Percentiles rank a stretch among this genome's conserved stretches.
Evolutionary conservation across 2,797 vertebrate species (phyloP).

Genomic region (Anabas testudineus): DNA sequence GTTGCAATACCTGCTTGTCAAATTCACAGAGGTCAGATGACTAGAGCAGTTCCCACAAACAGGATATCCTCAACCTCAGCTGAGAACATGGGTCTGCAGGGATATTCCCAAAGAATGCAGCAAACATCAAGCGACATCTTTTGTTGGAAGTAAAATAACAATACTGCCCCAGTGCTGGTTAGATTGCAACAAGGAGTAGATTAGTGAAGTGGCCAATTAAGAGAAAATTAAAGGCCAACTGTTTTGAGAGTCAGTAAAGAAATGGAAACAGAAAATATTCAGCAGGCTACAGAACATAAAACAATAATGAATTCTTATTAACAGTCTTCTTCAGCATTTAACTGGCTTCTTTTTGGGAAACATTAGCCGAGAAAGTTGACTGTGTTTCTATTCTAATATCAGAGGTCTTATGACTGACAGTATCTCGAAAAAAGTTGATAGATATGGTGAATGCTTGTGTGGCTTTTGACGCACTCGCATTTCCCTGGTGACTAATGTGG

Average conservation of each 20-base stretch:
- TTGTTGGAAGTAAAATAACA: not conserved
- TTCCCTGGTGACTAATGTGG: constrained; percentile 5
- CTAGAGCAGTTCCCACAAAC: constrained; percentile 19
- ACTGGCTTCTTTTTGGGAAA: not conserved
- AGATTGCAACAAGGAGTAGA: too few species aligned
- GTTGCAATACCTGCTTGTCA: constrained; percentile 41
- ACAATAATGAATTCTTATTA: not conserved
- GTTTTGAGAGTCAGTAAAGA: too few species aligned
- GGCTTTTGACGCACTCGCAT: not conserved
- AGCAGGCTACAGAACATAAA: not conserved
- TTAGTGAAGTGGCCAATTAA: not conserved
- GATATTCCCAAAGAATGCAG: constrained; percentile 8
- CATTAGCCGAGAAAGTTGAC: not conserved
- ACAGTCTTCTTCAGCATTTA: not conserved
- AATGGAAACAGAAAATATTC: too few species aligned
- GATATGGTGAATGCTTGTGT: not conserved
- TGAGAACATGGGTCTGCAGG: not conserved
- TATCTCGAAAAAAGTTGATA: not conserved
- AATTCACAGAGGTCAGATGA: constrained; percentile 35
- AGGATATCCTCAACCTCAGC: constrained; percentile 32
- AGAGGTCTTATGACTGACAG: not conserved
- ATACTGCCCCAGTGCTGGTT: not conserved
- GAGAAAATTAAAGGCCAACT: not conserved
- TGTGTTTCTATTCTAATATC: not conserved
- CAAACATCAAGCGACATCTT: not conserved